Percentiles rank a stretch among this genome's conserved stretches.
Evolutionary conservation across 2,113 vertebrate species (phyloP).

Genomic region (Galbula dea): DNA sequence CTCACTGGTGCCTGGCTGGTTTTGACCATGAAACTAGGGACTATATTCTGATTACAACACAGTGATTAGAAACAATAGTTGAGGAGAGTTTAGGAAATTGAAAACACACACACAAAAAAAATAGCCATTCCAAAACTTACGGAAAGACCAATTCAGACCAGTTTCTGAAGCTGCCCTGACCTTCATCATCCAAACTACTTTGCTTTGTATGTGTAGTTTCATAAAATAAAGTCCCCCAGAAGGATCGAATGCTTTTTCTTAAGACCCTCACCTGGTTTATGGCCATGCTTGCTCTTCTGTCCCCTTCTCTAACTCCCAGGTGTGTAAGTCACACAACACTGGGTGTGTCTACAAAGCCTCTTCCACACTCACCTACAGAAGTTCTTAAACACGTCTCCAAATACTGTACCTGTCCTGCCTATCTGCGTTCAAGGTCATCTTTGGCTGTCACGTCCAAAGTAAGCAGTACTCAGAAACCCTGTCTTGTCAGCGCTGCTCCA

Average conservation of each 20-base stretch:
- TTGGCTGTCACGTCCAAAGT: background rate
- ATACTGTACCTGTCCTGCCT: background rate
- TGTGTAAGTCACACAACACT: background rate
- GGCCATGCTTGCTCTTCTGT: background rate
- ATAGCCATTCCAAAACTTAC: background rate
- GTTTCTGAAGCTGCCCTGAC: background rate
- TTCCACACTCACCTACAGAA: background rate
- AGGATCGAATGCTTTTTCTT: background rate
- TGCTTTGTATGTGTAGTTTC: background rate
- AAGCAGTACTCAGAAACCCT: background rate
- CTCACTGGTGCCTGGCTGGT: conserved; percentile 9
- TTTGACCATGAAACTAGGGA: conserved; percentile 2
- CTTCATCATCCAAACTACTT: background rate
- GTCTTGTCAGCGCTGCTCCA: background rate
- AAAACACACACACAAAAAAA: background rate
- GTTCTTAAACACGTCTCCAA: background rate
- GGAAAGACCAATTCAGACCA: background rate
- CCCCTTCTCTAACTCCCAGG: background rate
- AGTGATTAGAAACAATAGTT: background rate
- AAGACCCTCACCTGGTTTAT: background rate
- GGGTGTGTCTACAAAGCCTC: background rate
- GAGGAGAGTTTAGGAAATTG: conserved; percentile 6
- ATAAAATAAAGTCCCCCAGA: background rate
- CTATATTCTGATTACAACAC: background rate
- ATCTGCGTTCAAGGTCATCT: background rate